phyloP scores from a whole-genome alignment of 1,140 invertebrate species.

The Scaptodrosophila lebanonensis region DNA sequence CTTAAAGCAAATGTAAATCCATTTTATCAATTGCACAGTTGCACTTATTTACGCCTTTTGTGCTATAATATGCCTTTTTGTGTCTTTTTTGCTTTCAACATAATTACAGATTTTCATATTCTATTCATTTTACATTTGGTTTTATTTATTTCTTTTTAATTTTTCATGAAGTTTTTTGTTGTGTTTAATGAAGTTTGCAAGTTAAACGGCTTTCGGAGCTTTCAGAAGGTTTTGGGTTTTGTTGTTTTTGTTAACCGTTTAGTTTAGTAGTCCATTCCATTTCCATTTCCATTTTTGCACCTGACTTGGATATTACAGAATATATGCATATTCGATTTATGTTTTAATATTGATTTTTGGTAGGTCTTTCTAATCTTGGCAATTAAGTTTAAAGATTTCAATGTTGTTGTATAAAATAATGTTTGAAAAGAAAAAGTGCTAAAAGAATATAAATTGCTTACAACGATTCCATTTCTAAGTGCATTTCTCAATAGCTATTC shows the following conservation, averaged over 20 bases:
- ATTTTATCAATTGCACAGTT: constrained; percentile 3
- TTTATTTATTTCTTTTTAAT: constrained; percentile 1
- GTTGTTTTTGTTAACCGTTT: neutral
- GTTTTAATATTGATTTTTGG: no score
- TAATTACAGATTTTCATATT: constrained; percentile 47
- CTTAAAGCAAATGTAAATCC: constrained; percentile 15
- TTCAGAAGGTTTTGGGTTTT: constrained; percentile 5
- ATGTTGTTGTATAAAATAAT: no score
- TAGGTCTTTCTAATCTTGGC: no score
- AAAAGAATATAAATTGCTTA: no score
- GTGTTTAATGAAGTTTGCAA: constrained; percentile 6
- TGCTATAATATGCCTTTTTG: neutral
- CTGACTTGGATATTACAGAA: no score
- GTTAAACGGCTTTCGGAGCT: constrained; percentile 33
- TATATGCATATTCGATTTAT: no score
- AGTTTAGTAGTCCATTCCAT: constrained; percentile 13
- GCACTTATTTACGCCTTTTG: constrained; percentile 1
- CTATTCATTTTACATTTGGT: constrained; percentile 22
- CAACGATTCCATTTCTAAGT: no score
- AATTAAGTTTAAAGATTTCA: no score
- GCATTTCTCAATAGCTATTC: no score
- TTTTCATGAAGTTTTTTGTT: constrained; percentile 18
- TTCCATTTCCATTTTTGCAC: no score
- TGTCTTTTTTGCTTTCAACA: constrained; percentile 36
- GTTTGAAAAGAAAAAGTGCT: no score